These are phyloP conservation scores for Diorhabda carinulata DNA, from an alignment of 1,140 invertebrate species.

Conservation along the genomic window DNA sequence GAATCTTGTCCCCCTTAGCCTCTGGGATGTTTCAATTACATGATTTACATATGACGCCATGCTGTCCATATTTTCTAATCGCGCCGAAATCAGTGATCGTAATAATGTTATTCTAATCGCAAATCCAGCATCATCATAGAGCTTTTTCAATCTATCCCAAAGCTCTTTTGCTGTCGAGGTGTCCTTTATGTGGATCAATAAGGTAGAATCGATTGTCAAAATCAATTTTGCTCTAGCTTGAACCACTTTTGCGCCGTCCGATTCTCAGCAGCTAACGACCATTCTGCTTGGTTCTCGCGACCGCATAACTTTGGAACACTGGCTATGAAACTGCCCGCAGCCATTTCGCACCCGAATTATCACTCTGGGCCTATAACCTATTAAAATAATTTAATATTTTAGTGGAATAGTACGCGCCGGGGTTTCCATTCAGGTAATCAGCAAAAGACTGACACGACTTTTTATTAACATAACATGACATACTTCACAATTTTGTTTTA, in stretches of 20 bases:
- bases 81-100: slow-evolving; percentile 24
- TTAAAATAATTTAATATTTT: too few species aligned
- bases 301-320: neutral
- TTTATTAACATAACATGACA: too few species aligned
- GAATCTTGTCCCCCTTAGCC: slow-evolving; percentile 7
- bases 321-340: neutral
- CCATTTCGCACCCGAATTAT: neutral
- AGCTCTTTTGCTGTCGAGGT: slow-evolving; percentile 30
- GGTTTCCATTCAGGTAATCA: too few species aligned
- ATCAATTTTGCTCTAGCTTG: slow-evolving; percentile 39
- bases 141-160: slow-evolving; percentile 37
- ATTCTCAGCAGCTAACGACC: neutral
- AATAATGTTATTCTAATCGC: slow-evolving; percentile 19
- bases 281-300: neutral
- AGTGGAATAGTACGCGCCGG: too few species aligned
- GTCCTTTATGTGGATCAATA: slow-evolving; percentile 40
- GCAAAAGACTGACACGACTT: too few species aligned
- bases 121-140: slow-evolving; percentile 20
- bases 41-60: slow-evolving; percentile 30
- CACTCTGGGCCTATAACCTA: neutral
- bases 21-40: slow-evolving; percentile 26
- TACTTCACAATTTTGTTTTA: too few species aligned
- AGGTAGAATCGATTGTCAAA: slow-evolving; percentile 37
- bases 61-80: slow-evolving; percentile 25
- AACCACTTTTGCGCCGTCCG: slow-evolving; percentile 18